Evolutionary conservation across 2,797 vertebrate genomes (phyloP).

Genomic region (Tinamus major): DNA sequence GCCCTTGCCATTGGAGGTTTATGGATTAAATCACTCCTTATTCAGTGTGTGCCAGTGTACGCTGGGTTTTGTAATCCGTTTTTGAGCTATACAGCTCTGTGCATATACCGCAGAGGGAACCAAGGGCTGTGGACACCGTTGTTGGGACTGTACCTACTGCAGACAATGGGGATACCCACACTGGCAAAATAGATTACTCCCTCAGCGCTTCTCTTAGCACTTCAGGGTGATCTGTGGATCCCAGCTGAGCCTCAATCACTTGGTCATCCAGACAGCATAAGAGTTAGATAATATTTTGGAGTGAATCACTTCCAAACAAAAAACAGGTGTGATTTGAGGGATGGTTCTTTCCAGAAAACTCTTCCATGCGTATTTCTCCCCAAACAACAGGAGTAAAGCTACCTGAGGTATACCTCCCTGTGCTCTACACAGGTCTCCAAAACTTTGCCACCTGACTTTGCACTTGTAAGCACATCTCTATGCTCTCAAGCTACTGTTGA

Average conservation of each 20-base stretch:
- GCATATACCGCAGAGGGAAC: not conserved
- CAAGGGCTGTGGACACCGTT: not conserved
- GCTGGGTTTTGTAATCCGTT: not conserved
- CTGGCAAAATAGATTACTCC: not conserved
- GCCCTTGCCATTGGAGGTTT: not conserved
- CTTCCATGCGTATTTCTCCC: not conserved
- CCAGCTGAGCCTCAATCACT: not conserved
- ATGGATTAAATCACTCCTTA: not conserved
- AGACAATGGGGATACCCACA: not conserved
- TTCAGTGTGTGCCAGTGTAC: not conserved
- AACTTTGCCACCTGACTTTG: not conserved
- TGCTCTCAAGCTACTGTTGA: not conserved
- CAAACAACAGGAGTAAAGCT: not conserved
- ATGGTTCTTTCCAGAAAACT: not conserved
- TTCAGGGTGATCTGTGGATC: not conserved
- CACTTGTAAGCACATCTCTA: not conserved
- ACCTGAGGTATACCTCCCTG: rapidly evolving
- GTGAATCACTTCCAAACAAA: not conserved
- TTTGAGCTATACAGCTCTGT: not conserved
- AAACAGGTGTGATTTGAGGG: not conserved
- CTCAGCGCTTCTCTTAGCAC: not conserved
- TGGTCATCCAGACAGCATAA: not conserved
- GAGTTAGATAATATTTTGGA: not conserved
- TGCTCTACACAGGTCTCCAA: not conserved
- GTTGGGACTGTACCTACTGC: not conserved